Conservation (phyloP, 2,888 invertebrate genomes). For the Sarcophaga carnaria region DNA sequence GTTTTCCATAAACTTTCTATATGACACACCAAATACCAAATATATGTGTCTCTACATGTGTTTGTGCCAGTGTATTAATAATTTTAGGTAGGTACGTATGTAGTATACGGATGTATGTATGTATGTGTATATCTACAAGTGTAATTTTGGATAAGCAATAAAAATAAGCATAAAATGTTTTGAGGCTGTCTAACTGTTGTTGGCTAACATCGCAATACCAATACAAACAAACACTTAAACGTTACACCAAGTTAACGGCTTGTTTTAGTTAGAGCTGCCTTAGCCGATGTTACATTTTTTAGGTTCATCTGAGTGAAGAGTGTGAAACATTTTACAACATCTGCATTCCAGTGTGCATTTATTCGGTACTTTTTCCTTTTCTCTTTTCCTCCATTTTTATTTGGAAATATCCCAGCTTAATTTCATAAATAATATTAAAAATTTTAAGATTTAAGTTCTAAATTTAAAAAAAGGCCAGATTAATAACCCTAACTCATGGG, state of each 20-base stretch:
- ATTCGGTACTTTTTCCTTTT: not conserved
- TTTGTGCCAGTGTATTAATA: not conserved
- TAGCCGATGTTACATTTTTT: constrained; percentile 7
- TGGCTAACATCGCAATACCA: not conserved
- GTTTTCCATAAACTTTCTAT: not conserved
- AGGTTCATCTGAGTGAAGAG: not conserved
- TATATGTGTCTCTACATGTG: not conserved
- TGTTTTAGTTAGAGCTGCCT: constrained; percentile 3
- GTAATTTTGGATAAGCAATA: constrained; percentile 49
- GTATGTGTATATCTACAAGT: not conserved
- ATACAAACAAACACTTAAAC: not conserved
- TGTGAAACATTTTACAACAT: constrained; percentile 50
- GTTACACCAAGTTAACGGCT: not conserved
- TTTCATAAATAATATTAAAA: not conserved
- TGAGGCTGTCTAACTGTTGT: constrained; percentile 46
- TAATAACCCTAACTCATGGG: no score
- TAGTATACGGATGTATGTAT: not conserved
- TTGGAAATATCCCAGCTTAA: constrained; percentile 15
- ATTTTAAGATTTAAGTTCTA: no score
- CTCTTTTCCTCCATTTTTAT: no score
- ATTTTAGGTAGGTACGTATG: not conserved
- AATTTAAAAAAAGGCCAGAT: no score
- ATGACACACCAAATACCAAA: not conserved
- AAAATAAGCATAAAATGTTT: constrained; percentile 61
- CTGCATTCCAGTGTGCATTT: constrained; percentile 3